Conservation (phyloP, 2,797 vertebrate genomes). For the Danio choprae region DNA sequence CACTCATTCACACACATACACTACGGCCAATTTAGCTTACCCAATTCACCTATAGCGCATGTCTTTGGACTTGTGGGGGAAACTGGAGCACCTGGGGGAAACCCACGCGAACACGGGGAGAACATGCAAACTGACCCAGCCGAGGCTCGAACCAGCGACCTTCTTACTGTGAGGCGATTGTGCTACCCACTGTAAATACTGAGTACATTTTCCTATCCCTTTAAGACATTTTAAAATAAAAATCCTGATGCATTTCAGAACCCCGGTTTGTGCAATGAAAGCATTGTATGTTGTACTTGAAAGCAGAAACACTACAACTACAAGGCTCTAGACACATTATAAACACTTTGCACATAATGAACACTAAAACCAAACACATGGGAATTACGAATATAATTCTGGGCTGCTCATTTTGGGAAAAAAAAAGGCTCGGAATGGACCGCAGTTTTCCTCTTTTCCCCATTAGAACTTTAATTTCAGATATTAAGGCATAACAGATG, state of each 20-base stretch:
- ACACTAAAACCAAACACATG: background rate
- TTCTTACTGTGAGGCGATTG: too few relatives aligned
- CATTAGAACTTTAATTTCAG: slow-evolving; percentile 55
- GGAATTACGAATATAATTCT: slow-evolving; percentile 20
- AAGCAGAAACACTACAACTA: background rate
- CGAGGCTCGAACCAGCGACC: too few relatives aligned
- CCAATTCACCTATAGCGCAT: too few relatives aligned
- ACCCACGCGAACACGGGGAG: too few relatives aligned
- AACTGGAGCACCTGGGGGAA: too few relatives aligned
- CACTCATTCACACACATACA: too few relatives aligned
- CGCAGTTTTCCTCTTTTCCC: slow-evolving; percentile 1
- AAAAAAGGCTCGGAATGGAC: background rate
- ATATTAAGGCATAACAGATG: slow-evolving; percentile 60
- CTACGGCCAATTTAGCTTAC: too few relatives aligned
- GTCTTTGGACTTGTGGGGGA: too few relatives aligned
- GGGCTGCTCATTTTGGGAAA: background rate
- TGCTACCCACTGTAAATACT: too few relatives aligned
- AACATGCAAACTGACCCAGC: too few relatives aligned
- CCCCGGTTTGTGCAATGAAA: background rate
- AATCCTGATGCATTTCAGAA: background rate
- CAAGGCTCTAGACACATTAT: background rate
- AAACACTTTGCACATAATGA: background rate
- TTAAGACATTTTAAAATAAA: background rate
- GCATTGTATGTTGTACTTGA: too few relatives aligned
- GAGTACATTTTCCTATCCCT: too few relatives aligned